Percentiles rank a stretch among this genome's conserved stretches.
These are phyloP conservation scores for Zaprionus ornatus DNA, from an alignment of 1,140 invertebrate genomes.

Conservation along the genomic window DNA sequence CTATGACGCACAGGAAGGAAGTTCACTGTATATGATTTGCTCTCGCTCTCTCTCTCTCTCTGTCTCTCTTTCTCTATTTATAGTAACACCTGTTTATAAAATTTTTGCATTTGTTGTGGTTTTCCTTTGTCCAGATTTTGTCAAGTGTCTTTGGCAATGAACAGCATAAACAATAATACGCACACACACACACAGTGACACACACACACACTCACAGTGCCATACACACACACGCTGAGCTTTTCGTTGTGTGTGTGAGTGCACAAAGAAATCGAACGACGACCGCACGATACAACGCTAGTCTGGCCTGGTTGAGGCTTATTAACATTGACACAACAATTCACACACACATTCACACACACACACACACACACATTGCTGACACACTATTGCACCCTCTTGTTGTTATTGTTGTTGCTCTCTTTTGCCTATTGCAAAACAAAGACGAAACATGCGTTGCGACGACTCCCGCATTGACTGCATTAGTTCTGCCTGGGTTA, in stretches of 20 bases:
- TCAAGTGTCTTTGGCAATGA: conserved; percentile 77
- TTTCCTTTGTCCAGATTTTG: conserved; percentile 65
- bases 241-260: conserved; percentile 18
- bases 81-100: conserved; percentile 65
- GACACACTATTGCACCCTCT: conserved; percentile 12
- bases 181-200: conserved; percentile 16
- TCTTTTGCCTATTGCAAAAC: conserved; percentile 57
- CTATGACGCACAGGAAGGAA: not conserved
- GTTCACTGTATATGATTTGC: not conserved
- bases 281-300: conserved; percentile 15
- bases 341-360: conserved; percentile 12
- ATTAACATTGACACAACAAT: conserved; percentile 55
- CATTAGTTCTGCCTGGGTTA: conserved; percentile 19
- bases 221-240: conserved; percentile 10
- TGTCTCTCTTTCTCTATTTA: conserved; percentile 41
- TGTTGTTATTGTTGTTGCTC: conserved; percentile 14
- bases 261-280: conserved; percentile 60
- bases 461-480: conserved; percentile 11
- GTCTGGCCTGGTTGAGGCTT: conserved; percentile 40
- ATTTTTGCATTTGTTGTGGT: conserved; percentile 36
- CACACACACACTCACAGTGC: conserved; percentile 4
- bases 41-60: not conserved
- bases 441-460: conserved; percentile 68
- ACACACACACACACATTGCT: not conserved
- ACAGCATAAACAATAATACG: conserved; percentile 67